phyloP scores from a whole-genome alignment of 2,797 vertebrate genomes.

The Bufotes viridis region DNA sequence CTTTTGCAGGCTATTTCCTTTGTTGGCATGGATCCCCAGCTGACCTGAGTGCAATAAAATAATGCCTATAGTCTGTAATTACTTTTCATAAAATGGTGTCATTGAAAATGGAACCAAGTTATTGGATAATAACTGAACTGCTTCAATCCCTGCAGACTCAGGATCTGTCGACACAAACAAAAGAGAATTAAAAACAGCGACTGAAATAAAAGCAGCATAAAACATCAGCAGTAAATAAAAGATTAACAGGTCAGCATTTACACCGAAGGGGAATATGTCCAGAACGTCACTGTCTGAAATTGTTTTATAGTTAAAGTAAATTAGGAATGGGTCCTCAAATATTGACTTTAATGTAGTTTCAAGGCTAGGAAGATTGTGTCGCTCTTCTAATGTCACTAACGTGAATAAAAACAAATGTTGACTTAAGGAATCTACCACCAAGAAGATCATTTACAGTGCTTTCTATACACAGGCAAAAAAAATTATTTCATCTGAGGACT shows the following conservation, averaged over 20 bases:
- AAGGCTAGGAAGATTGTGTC: too few species aligned
- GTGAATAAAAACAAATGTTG: too few species aligned
- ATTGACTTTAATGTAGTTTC: background rate
- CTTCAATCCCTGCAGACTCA: constrained; percentile 26
- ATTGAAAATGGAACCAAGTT: constrained; percentile 53
- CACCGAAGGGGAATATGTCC: background rate
- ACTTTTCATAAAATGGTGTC: constrained; percentile 55
- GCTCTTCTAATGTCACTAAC: too few species aligned
- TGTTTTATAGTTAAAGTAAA: background rate
- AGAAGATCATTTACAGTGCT: background rate
- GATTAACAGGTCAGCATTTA: constrained; percentile 9
- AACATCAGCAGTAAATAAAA: background rate
- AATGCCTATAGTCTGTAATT: constrained; percentile 45
- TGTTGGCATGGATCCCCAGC: constrained; percentile 42
- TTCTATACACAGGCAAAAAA: background rate
- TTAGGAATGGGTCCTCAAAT: background rate
- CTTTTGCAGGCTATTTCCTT: constrained; percentile 46
- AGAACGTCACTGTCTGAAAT: background rate
- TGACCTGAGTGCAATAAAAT: constrained; percentile 51
- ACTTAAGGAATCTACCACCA: background rate
- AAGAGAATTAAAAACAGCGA: constrained; percentile 12
- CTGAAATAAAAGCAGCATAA: constrained; percentile 20
- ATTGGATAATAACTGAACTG: constrained; percentile 51
- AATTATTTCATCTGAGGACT: background rate
- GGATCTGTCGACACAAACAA: constrained; percentile 40